A percentile compares a stretch with the other conserved stretches of the same genome.
Conservation (phyloP, 1,140 invertebrate genomes). For the Helicoverpa zea region DNA sequence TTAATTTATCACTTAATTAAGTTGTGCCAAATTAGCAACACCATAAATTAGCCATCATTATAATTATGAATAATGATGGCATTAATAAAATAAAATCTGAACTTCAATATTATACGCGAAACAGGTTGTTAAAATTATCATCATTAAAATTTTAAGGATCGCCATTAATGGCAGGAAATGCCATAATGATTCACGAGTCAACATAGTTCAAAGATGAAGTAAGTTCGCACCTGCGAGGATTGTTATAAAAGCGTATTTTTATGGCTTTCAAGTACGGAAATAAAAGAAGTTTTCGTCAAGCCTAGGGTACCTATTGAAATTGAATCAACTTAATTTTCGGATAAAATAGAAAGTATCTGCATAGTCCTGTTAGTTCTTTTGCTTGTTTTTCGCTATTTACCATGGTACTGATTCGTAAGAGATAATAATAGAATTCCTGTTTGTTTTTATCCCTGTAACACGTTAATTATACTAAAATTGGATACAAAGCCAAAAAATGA, state of each 20-base stretch:
- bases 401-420: too few species aligned
- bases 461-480: background rate
- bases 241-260: background rate
- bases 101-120: conserved; percentile 9
- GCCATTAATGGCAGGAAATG: conserved; percentile 41
- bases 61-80: conserved; percentile 22
- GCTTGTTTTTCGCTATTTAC: too few species aligned
- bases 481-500: background rate
- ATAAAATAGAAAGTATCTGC: background rate
- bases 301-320: too few species aligned
- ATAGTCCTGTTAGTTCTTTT: background rate
- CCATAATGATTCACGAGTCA: conserved; percentile 13
- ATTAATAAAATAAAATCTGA: conserved; percentile 7
- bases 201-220: background rate
- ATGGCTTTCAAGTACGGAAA: too few species aligned
- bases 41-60: conserved; percentile 8
- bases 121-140: conserved; percentile 23
- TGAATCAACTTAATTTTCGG: too few species aligned
- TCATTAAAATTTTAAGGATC: conserved; percentile 30
- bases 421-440: too few species aligned
- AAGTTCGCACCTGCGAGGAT: background rate
- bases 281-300: too few species aligned
- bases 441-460: too few species aligned
- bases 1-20: conserved; percentile 9
- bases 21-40: conserved; percentile 12